phyloP scores from a whole-genome alignment of 2,113 vertebrate genomes.

The Rhabdornis inornatus region DNA sequence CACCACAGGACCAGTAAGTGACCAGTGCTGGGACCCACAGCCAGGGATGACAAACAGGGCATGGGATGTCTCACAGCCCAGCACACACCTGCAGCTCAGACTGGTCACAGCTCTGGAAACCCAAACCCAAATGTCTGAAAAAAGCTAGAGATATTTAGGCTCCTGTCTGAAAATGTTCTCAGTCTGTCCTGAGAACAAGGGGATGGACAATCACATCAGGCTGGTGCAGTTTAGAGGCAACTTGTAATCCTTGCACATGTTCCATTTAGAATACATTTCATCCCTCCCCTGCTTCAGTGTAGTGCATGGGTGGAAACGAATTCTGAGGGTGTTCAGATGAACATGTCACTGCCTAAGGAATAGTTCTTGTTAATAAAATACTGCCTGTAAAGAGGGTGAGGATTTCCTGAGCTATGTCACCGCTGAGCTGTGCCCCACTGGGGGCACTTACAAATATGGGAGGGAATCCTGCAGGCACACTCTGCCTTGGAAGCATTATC shows the following conservation, averaged over 20 bases:
- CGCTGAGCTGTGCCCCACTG: background rate
- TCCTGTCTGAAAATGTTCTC: background rate
- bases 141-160: background rate
- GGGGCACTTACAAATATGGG: background rate
- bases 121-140: background rate
- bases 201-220: background rate
- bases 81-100: background rate
- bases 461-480: background rate
- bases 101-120: background rate
- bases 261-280: background rate
- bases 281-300: background rate
- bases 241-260: background rate
- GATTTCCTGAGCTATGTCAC: background rate
- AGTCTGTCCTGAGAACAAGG: background rate
- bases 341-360: background rate
- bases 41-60: background rate
- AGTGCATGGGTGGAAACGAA: background rate
- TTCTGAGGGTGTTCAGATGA: background rate
- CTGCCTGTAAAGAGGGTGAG: background rate
- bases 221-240: background rate
- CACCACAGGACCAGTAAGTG: constrained; percentile 87
- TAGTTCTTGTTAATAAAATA: background rate
- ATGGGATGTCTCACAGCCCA: background rate
- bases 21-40: fast-evolving
- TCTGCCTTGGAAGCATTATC: background rate